phyloP scores from a whole-genome alignment of 1,140 invertebrate genomes.

The Drosophila littoralis region DNA sequence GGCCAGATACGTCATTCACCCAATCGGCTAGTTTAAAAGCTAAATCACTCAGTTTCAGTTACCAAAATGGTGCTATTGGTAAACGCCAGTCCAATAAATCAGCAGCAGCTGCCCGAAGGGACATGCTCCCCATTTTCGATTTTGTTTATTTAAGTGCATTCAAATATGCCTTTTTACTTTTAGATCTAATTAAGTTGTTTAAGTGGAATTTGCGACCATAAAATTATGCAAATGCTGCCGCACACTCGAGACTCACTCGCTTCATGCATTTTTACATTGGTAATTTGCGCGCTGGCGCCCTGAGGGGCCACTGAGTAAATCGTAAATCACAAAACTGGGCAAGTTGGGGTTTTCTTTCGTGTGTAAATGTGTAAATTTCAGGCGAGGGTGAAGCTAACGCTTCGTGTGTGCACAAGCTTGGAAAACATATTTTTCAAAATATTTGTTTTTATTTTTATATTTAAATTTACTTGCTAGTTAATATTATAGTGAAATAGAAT shows the following conservation, averaged over 20 bases:
- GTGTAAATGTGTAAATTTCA: constrained; percentile 15
- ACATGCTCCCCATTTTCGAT: constrained; percentile 68
- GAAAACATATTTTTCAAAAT: background rate
- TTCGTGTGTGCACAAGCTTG: background rate
- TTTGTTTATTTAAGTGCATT: constrained; percentile 78
- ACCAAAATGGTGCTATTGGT: constrained; percentile 61
- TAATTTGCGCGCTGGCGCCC: constrained; percentile 68
- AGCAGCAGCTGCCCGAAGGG: constrained; percentile 62
- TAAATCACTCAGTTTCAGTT: constrained; percentile 17
- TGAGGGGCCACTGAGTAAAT: constrained; percentile 37
- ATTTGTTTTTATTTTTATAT: constrained; percentile 1
- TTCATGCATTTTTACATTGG: constrained; percentile 69
- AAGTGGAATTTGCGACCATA: constrained; percentile 77
- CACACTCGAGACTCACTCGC: constrained; percentile 28
- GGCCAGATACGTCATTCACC: constrained; percentile 33
- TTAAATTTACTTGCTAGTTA: too few species aligned
- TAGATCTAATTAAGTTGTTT: constrained; percentile 79
- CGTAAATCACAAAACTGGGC: constrained; percentile 73
- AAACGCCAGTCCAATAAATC: constrained; percentile 61
- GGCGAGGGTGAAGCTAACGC: constrained; percentile 1
- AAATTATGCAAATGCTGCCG: constrained; percentile 74
- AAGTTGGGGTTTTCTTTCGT: constrained; percentile 44
- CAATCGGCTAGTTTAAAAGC: constrained; percentile 36
- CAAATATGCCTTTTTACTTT: constrained; percentile 64
- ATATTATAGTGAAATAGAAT: too few species aligned